Conservation (phyloP, 2,113 vertebrate genomes). For the Carettochelys insculpta region DNA sequence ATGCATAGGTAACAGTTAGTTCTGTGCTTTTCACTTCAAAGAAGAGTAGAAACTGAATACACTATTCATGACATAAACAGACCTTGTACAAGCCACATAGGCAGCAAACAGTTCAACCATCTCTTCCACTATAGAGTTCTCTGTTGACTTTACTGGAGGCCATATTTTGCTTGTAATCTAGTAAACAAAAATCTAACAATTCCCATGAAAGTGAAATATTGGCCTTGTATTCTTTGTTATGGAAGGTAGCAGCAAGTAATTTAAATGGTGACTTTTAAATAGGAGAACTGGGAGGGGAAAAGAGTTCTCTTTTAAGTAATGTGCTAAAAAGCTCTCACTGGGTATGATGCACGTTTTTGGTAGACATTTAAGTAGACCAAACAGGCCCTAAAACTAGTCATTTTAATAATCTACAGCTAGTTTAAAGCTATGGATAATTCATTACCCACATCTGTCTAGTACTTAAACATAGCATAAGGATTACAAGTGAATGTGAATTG, state of each 20-base stretch:
- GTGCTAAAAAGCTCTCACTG: not conserved
- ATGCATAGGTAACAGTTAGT: not conserved
- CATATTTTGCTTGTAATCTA: not conserved
- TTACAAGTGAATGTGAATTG: constrained; percentile 11
- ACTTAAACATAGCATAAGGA: not conserved
- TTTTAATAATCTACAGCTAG: not conserved
- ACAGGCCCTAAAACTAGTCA: not conserved
- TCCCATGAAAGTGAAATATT: not conserved
- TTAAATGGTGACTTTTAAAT: not conserved
- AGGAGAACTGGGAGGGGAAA: accelerated
- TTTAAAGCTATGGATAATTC: not conserved
- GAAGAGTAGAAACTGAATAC: not conserved
- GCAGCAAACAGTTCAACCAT: not conserved
- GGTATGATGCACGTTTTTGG: not conserved
- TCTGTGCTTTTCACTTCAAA: not conserved
- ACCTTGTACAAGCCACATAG: not conserved
- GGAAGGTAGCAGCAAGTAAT: not conserved
- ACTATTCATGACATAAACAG: not conserved
- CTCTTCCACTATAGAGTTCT: not conserved
- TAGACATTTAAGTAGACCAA: not conserved
- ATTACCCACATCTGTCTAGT: not conserved
- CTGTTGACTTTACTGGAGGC: not conserved
- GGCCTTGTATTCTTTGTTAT: not conserved
- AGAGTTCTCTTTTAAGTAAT: not conserved
- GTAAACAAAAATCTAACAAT: not conserved